A percentile compares a stretch with the other conserved stretches of the same genome.
phyloP scores from a whole-genome alignment of 1,140 invertebrate species.

The Cotesia typhae region DNA sequence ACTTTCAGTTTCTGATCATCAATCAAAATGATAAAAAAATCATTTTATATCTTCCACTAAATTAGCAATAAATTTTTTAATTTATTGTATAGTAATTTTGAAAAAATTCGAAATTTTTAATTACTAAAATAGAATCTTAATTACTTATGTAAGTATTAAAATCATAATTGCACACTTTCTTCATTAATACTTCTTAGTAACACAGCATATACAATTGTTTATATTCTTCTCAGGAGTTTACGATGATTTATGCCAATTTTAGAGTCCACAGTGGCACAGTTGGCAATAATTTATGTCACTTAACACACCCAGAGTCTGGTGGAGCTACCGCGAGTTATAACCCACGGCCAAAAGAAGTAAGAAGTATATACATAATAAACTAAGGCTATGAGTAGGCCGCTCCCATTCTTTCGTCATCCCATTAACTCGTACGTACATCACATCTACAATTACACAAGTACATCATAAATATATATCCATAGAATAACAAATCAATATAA shows the following conservation, averaged over 20 bases:
- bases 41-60: too few species aligned
- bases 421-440: background rate
- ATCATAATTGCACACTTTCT: too few species aligned
- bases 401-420: constrained; percentile 28
- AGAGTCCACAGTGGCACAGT: constrained; percentile 16
- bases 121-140: too few species aligned
- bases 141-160: too few species aligned
- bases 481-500: too few species aligned
- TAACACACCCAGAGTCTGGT: background rate
- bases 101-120: too few species aligned
- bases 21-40: too few species aligned
- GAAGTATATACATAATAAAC: background rate
- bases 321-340: constrained; percentile 8
- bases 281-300: constrained; percentile 32
- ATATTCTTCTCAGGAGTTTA: background rate
- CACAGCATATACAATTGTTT: too few species aligned
- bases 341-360: constrained; percentile 5
- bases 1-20: too few species aligned
- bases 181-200: too few species aligned
- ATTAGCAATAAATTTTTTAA: too few species aligned
- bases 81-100: too few species aligned
- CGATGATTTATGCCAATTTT: constrained; percentile 32
- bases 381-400: constrained; percentile 24
- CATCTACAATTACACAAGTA: constrained; percentile 8
- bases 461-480: background rate